Conservation (phyloP, 2,888 invertebrate genomes). For the Slavum lentiscoides region DNA sequence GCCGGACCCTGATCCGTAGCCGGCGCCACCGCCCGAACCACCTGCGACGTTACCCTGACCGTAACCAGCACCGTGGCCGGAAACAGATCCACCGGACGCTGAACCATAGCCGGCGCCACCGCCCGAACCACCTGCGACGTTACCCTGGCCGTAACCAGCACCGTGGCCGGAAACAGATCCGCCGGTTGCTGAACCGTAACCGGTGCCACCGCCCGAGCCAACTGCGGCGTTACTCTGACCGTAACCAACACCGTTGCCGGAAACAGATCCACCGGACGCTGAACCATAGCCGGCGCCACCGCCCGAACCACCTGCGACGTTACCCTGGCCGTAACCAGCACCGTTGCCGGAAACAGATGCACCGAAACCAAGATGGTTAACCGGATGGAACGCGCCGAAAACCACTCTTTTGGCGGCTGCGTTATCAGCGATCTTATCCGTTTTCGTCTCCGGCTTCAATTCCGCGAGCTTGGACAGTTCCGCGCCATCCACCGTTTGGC, state of each 20-base stretch:
- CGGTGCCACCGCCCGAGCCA: neutral
- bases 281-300: constrained; percentile 15
- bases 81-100: no score
- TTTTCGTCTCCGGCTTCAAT: constrained; percentile 20
- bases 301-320: neutral
- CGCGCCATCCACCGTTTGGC: neutral
- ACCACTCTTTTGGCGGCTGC: constrained; percentile 23
- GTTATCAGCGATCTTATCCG: constrained; percentile 1
- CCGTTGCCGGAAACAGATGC: constrained; percentile 26
- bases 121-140: neutral
- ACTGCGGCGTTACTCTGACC: neutral
- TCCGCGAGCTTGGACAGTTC: neutral
- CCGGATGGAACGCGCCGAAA: constrained; percentile 7
- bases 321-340: constrained; percentile 12
- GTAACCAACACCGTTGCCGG: constrained; percentile 3
- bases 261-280: neutral
- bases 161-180: no score
- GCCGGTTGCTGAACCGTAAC: no score
- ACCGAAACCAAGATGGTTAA: constrained; percentile 8
- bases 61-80: no score
- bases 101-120: neutral
- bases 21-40: no score
- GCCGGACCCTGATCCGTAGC: neutral
- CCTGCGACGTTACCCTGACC: no score
- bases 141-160: no score